Percentiles rank a stretch among this genome's conserved stretches.
These are phyloP conservation scores for Lycocerus yunnanus DNA, from an alignment of 2,888 invertebrate species.

Conservation along the genomic window DNA sequence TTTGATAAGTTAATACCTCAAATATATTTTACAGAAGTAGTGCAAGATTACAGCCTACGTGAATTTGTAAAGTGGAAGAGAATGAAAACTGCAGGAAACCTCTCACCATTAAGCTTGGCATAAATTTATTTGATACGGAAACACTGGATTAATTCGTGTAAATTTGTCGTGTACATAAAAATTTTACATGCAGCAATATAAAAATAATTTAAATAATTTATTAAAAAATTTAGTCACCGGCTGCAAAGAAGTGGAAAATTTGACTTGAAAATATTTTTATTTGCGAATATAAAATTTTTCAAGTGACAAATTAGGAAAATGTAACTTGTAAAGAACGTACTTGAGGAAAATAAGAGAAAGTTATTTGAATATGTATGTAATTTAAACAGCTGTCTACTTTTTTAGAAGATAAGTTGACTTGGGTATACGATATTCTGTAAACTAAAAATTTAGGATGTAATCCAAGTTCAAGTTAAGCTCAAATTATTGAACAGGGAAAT, in stretches of 20 bases:
- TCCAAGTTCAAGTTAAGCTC: neutral
- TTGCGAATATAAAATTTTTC: neutral
- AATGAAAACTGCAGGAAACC: slow-evolving; percentile 4
- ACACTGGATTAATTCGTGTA: slow-evolving; percentile 4
- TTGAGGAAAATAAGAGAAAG: neutral
- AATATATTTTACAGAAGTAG: slow-evolving; percentile 5
- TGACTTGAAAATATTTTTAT: neutral
- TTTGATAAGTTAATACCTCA: slow-evolving; percentile 4
- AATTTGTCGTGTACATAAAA: slow-evolving; percentile 1
- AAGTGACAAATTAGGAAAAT: neutral
- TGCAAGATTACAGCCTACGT: slow-evolving; percentile 4
- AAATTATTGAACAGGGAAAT: neutral
- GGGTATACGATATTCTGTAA: neutral
- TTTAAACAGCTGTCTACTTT: neutral
- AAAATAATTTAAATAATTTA: neutral
- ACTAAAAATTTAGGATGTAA: neutral
- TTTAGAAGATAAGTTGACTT: neutral
- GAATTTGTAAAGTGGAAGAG: slow-evolving; percentile 3
- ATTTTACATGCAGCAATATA: neutral
- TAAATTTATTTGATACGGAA: slow-evolving; percentile 5
- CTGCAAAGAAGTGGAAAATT: neutral
- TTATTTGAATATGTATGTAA: neutral
- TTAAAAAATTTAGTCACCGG: neutral
- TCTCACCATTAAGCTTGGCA: slow-evolving; percentile 5
- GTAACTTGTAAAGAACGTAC: neutral